A percentile compares a stretch with the other conserved stretches of the same genome.
Conservation (phyloP, 2,113 vertebrate genomes). For the Apteryx owenii region DNA sequence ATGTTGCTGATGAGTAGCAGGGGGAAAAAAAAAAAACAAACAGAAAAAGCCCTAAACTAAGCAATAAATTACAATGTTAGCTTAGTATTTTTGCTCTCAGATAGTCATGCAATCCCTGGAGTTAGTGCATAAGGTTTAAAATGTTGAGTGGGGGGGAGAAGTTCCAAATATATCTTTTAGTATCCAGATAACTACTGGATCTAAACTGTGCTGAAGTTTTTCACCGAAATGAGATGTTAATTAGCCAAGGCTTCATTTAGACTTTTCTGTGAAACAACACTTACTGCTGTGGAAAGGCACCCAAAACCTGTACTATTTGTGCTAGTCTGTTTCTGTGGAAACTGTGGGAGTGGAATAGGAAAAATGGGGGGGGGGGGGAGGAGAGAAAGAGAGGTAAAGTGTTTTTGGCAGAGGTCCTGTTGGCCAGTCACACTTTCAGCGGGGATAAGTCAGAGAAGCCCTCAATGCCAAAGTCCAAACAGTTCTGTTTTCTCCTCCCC, state of each 20-base stretch:
- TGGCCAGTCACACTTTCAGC: neutral
- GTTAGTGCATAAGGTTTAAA: neutral
- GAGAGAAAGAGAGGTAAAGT: neutral
- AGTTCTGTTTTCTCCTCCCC: neutral
- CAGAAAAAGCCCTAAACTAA: neutral
- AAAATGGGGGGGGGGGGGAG: neutral
- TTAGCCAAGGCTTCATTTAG: neutral
- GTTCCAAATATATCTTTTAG: neutral
- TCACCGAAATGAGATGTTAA: neutral
- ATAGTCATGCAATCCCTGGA: neutral
- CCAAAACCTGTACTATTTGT: neutral
- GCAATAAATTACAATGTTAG: neutral
- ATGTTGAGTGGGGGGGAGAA: neutral
- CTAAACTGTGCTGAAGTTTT: neutral
- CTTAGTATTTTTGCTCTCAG: neutral
- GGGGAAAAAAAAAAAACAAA: neutral
- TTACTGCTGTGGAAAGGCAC: conserved; percentile 3
- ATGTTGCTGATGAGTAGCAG: neutral
- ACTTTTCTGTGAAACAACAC: neutral
- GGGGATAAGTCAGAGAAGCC: neutral
- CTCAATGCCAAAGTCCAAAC: neutral
- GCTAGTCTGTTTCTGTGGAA: conserved; percentile 60
- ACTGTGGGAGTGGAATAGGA: neutral
- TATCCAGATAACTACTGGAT: neutral
- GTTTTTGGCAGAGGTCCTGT: neutral